A percentile compares a stretch with the other conserved stretches of the same genome.
phyloP scores from a whole-genome alignment of 1,140 invertebrate genomes.

The Lutraria rhynchaena region DNA sequence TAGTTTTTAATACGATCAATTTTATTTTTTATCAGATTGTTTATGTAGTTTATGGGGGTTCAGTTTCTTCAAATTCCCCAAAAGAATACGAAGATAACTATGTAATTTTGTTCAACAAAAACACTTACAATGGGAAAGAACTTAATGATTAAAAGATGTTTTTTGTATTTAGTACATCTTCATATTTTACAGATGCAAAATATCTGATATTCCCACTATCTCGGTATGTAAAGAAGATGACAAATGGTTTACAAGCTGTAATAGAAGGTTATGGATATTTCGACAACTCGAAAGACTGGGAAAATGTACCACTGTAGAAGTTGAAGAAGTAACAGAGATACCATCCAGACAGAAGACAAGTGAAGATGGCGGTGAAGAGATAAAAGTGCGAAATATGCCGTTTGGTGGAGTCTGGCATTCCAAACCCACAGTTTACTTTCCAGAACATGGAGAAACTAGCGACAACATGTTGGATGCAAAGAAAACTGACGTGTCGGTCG shows the following conservation, averaged over 20 bases:
- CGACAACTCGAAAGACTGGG: slow-evolving; percentile 20
- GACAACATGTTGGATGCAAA: too few species aligned
- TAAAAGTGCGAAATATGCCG: neutral
- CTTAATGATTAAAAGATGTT: too few species aligned
- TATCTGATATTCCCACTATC: slow-evolving; percentile 21
- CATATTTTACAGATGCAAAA: neutral
- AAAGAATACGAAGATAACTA: too few species aligned
- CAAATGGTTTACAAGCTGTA: slow-evolving; percentile 45
- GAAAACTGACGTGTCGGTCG: too few species aligned
- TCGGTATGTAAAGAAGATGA: neutral
- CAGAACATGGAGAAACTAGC: too few species aligned
- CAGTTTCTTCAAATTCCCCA: neutral
- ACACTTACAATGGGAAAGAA: too few species aligned
- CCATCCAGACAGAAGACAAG: slow-evolving; percentile 10
- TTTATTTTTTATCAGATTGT: too few species aligned
- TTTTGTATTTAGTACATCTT: too few species aligned
- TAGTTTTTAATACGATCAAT: too few species aligned
- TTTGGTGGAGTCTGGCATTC: neutral
- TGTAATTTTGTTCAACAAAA: too few species aligned
- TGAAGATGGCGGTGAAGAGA: slow-evolving; percentile 7
- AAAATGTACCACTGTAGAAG: slow-evolving; percentile 13
- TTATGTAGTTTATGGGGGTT: too few species aligned
- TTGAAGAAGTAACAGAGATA: neutral
- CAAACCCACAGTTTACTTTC: too few species aligned
- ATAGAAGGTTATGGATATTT: slow-evolving; percentile 49